Base-by-base conservation (phyloP, 2,113 vertebrate species). In the Crypturellus undulatus region DNA sequence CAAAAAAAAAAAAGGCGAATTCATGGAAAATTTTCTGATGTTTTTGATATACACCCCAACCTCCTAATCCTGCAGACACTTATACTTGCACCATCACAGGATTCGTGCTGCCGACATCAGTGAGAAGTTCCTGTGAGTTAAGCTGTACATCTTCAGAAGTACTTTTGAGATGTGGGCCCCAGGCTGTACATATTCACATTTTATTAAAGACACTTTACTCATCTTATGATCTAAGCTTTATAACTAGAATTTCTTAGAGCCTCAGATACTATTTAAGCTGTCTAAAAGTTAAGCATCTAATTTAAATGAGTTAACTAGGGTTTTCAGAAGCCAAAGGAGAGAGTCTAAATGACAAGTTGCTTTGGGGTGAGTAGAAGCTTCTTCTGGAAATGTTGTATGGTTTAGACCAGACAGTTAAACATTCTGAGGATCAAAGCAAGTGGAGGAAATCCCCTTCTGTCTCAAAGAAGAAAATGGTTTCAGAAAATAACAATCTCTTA, bases 401-500 rank as follows among this genome's bases (percentile, higher is more conserved):
- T 24, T 83, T 65, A 49, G 59, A 34, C 26, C 45, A 93, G 54
- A 28, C 60, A 90, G 40, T 9, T n/a, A 60, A 60, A 40, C 22
- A 58, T 84, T 90, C 52, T 58, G 34, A 72, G 38, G 69, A 80
- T 52, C 36, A 92, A 92, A 93, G 9, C 47, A 83, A 95, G n/a
- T 22, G 24, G 71, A 92, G 93, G 26, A 68, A 95, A 92, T 90
- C 73, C 49, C 79, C 36, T 91, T 24, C 26, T 69, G 32, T 59
- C 71, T 91, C 45, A 68, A 32, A 80, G 76, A 64, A 80, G 0
- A 79, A 38, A 65, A 34, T 54, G 73, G 54, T 87, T 87, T 87
- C 68, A 85, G 84, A 73, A 94, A 94, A 92, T 80, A 82, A 83
- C 28, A 83, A 45, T 45, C 68, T 87, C 21, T 42, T 80, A 60